Evolutionary conservation across 2,797 vertebrate genomes (phyloP), one percentile per base, ranked within the genome.

Genomic region (Sebastes vulpes): DNA sequence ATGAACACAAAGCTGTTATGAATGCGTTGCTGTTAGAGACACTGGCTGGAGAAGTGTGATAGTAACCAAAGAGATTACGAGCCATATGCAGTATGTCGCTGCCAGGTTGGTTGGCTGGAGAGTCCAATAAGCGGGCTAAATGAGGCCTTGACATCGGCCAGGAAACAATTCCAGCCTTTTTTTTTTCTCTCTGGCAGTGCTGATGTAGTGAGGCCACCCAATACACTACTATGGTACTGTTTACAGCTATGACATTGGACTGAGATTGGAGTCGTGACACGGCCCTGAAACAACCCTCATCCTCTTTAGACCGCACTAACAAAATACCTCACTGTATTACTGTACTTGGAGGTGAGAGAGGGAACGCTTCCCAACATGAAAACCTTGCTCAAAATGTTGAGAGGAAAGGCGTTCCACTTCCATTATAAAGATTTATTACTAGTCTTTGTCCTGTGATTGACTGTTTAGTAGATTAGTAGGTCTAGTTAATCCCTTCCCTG

Each of bases 141-240:
- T 90, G 83, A 93, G 91, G 91, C 85, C 88, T 80, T 90, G 89
- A 93, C 88, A 92, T 72, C 12, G 23, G 83, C 80, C 82, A 82
- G 89, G 80, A 93, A 92, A 90, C 89, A 86, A 94, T 94, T 93
- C 78, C 75, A 81, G 66, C 59, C 59, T 72, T 59, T 69, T 71
- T 86, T 64, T 64, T 48, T 57, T 14, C 18, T 8, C 5, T 31
- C 68, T 91, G 84, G 77, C 73, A 77, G 38, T 78, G 74, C 72
- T 88, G 85, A 87, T 86, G 66, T 28, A 85, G 75, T 20, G 77
- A 87, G 88, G 90, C 89, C 82, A 91, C 79, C 85, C 87, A 88
- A 70, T 79, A 76, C 67, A 84, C 77, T 63, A 77, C 72, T 64
- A 68, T 48, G 66, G 38, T 64, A 75, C 63, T 84, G 79, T 93